phyloP scores from a whole-genome alignment of 2,888 invertebrate genomes.

The Boloria euphrosyne region DNA sequence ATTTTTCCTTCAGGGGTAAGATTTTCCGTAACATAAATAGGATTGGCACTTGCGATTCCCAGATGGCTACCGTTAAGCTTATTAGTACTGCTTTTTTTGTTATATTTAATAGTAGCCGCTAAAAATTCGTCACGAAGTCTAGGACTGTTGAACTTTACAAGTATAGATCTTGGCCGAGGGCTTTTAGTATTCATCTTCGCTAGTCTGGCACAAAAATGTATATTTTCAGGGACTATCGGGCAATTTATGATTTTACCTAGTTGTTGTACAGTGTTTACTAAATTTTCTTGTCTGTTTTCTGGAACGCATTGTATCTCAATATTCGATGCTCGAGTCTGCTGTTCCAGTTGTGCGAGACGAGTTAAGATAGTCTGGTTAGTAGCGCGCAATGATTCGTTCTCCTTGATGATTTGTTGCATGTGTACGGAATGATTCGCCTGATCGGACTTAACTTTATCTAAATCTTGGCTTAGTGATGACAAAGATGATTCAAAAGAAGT shows the following conservation, averaged over 20 bases:
- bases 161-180: conserved; percentile 36
- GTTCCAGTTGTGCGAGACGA: conserved; percentile 29
- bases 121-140: conserved; percentile 36
- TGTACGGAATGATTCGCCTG: not conserved
- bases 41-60: conserved; percentile 3
- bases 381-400: conserved; percentile 1
- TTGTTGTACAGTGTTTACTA: conserved; percentile 1
- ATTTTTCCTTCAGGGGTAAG: conserved; percentile 1
- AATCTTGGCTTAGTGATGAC: not conserved
- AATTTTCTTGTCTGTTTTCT: conserved; percentile 38
- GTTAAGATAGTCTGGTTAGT: not conserved
- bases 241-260: conserved; percentile 22
- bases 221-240: conserved; percentile 16
- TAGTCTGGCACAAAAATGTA: conserved; percentile 37
- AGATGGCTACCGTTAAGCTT: not conserved
- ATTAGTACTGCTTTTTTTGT: conserved; percentile 17
- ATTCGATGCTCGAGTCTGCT: conserved; percentile 38
- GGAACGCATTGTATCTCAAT: conserved; percentile 43
- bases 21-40: conserved; percentile 10
- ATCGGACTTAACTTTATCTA: not conserved
- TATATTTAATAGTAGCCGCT: conserved; percentile 34
- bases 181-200: conserved; percentile 36
- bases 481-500: conserved; percentile 3
- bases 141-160: conserved; percentile 38
- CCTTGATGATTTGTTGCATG: not conserved